phyloP scores from a whole-genome alignment of 1,140 invertebrate genomes.

The Trichogramma pretiosum region DNA sequence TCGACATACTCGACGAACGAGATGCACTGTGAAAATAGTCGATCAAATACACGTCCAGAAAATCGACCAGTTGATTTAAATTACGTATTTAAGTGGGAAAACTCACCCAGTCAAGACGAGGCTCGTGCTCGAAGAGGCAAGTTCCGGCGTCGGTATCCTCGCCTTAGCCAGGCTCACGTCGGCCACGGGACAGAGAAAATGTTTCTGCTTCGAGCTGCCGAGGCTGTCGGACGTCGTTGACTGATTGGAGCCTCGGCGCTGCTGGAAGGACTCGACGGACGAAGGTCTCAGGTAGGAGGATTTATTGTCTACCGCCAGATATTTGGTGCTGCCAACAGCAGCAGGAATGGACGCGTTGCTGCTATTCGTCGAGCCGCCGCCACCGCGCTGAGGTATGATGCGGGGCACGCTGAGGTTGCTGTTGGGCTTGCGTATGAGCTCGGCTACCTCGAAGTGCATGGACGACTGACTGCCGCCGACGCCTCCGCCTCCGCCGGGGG shows the following conservation, averaged over 20 bases:
- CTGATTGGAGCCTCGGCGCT: neutral
- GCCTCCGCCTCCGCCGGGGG: no score
- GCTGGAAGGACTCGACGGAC: slow-evolving; percentile 8
- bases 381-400: slow-evolving; percentile 32
- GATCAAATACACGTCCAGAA: no score
- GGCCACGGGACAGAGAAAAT: slow-evolving; percentile 21
- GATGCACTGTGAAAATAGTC: slow-evolving; percentile 12
- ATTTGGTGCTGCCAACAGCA: slow-evolving; percentile 19
- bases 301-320: slow-evolving; percentile 10
- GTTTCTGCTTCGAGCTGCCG: neutral
- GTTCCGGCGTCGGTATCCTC: slow-evolving; percentile 16
- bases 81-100: neutral
- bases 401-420: slow-evolving; percentile 39
- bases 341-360: neutral
- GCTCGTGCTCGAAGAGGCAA: slow-evolving; percentile 5
- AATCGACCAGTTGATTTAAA: neutral
- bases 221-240: slow-evolving; percentile 8
- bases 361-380: no score
- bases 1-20: slow-evolving; percentile 13
- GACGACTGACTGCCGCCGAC: slow-evolving; percentile 29
- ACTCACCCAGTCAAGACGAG: neutral
- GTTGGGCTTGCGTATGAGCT: slow-evolving; percentile 37
- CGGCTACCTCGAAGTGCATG: slow-evolving; percentile 39
- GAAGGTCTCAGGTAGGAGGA: slow-evolving; percentile 13
- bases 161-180: slow-evolving; percentile 32